Base-by-base conservation (phyloP, 2,888 invertebrate species). In the Icerya purchasi region DNA sequence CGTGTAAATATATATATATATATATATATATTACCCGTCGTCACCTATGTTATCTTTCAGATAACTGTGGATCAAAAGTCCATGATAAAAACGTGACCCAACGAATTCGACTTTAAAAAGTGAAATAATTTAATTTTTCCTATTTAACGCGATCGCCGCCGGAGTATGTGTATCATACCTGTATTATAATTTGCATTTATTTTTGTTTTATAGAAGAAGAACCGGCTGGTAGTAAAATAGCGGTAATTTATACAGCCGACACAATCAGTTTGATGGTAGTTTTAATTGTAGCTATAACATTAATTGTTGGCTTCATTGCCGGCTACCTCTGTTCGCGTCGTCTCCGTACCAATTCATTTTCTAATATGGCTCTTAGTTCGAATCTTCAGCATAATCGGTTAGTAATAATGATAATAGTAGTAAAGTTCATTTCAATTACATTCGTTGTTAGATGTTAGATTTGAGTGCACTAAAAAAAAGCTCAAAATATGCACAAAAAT, bases 291-390 rank as follows among this genome's bases (percentile, higher is more conserved):
- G 77, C 89, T 61, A 81, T 84, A 58, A 86, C 87, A 18, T 76
- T 88, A 63, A 79, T 87, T 70, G 78, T 87, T 62, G 89, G 89
- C 61, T 89, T 90, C 71, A 80, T 86, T 64, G 83, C 84, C 63
- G 89, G 89, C 51, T 90, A 84, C 70, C 79, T 85, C 68, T 86
- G 88, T 71, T 86, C 86, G 24, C 78, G 83, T 69, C 77, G 83
- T 74, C 81, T 84, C 76, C 76, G 79, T 57, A 81, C 81, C 64
- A 78, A 82, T 68, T 79, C 80, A 68, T 82, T 83, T 69, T 80
- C 83, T 67, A 81, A 83, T 69, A 80, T 82, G 66, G 81, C 84
- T 65, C 81, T 80, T 73, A 85, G 85, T 73, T 83, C 84, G 74
- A 81, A 83, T 69, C 84, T 84, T 71, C 84, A 83, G 71, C 74